A percentile compares a stretch with the other conserved stretches of the same genome.
These are phyloP conservation scores for Drosophila grimshawi DNA, from an alignment of 1,140 invertebrate genomes.

Conservation along the genomic window DNA sequence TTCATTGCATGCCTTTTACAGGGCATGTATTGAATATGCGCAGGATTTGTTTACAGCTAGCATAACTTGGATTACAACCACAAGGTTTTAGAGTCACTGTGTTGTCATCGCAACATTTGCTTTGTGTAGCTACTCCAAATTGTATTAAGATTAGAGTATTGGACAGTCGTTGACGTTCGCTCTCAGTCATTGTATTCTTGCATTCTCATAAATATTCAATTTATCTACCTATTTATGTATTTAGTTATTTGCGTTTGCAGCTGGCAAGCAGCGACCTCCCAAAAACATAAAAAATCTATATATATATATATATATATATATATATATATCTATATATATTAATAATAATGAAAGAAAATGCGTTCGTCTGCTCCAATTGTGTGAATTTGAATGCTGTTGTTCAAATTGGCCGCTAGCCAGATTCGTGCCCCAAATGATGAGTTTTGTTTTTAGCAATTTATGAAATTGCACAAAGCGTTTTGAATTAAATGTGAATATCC, in stretches of 20 bases:
- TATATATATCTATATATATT: too few relatives aligned
- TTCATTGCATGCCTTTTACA: background rate
- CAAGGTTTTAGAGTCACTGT: too few relatives aligned
- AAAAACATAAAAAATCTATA: background rate
- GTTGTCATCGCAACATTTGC: too few relatives aligned
- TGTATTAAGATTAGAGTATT: too few relatives aligned
- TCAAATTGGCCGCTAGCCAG: constrained; percentile 38
- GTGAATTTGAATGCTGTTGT: constrained; percentile 8
- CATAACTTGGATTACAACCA: too few relatives aligned
- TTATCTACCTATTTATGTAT: constrained; percentile 32
- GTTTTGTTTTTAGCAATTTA: constrained; percentile 27
- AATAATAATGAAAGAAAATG: constrained; percentile 1
- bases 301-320: too few relatives aligned
- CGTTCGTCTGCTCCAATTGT: constrained; percentile 37
- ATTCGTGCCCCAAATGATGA: constrained; percentile 41
- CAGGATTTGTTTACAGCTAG: too few relatives aligned
- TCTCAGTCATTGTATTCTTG: background rate
- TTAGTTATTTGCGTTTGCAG: constrained; percentile 6
- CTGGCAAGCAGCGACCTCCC: constrained; percentile 18
- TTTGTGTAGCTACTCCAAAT: too few relatives aligned
- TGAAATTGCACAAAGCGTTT: constrained; percentile 23
- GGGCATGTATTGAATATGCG: too few relatives aligned
- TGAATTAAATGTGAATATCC: constrained; percentile 25
- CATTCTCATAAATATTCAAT: constrained; percentile 37
- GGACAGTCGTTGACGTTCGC: too few relatives aligned